These are phyloP conservation scores for Ivindomyrus marchei DNA, from an alignment of 2,113 vertebrate species.

Conservation along the genomic window DNA sequence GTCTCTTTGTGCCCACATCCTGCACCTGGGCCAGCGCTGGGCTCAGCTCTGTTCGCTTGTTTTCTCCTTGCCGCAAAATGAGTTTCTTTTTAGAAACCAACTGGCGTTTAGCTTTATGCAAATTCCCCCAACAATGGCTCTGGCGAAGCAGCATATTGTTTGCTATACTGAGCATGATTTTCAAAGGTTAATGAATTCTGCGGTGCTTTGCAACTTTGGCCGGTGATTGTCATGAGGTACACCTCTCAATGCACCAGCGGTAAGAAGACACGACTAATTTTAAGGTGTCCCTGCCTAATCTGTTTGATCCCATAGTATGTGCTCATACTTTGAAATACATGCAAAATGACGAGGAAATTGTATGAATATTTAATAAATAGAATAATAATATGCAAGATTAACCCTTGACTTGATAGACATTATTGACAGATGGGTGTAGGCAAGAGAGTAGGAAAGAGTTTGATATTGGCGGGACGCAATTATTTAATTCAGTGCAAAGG, in stretches of 20 bases:
- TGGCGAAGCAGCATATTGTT: conserved; percentile 12
- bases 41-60: not conserved
- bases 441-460: not conserved
- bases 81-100: conserved; percentile 19
- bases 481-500: not conserved
- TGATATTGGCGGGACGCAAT: not conserved
- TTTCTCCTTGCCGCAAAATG: not conserved
- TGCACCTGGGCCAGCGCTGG: conserved; percentile 11
- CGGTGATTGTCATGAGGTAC: not conserved
- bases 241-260: not conserved
- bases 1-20: not conserved
- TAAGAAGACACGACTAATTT: not conserved
- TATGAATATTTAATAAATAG: not conserved
- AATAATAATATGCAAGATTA: not conserved
- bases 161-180: conserved; percentile 15
- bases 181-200: conserved; percentile 16
- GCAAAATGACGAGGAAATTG: not conserved
- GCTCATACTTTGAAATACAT: not conserved
- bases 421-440: not conserved
- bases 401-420: not conserved
- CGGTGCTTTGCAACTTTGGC: not conserved
- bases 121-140: conserved; percentile 13
- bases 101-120: conserved; percentile 20
- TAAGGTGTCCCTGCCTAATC: not conserved
- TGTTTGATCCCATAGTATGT: not conserved